A percentile compares a stretch with the other conserved stretches of the same genome.
Conservation (phyloP, 2,888 invertebrate genomes). For the Tridacna gigas region DNA sequence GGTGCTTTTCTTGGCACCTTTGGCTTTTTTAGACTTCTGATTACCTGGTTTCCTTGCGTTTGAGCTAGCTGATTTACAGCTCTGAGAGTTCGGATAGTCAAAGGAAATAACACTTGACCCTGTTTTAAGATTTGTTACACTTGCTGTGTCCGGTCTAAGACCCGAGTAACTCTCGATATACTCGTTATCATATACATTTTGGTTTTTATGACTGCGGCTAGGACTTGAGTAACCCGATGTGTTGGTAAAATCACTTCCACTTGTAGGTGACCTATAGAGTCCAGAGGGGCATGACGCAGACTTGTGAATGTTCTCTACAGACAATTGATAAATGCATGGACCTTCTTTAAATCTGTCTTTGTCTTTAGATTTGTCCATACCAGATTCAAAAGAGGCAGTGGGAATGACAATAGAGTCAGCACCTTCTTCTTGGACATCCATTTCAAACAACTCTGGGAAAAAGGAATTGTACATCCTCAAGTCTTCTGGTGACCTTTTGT, state of each 20-base stretch:
- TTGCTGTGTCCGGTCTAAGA: conserved; percentile 65
- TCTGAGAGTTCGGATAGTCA: conserved; percentile 67
- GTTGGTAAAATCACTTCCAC: conserved; percentile 63
- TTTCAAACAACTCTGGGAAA: conserved; percentile 82
- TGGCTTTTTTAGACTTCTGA: conserved; percentile 68
- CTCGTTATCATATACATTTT: conserved; percentile 40
- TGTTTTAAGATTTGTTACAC: conserved; percentile 81
- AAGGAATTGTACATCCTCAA: conserved; percentile 80
- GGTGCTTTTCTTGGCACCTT: conserved; percentile 58
- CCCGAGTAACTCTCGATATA: conserved; percentile 52
- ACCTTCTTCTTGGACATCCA: conserved; percentile 72
- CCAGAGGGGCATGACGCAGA: conserved; percentile 56
- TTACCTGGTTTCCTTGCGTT: conserved; percentile 41
- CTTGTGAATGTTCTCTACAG: conserved; percentile 53
- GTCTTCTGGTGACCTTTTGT: conserved; percentile 78
- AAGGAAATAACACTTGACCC: conserved; percentile 81
- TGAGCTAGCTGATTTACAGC: conserved; percentile 57
- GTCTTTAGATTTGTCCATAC: conserved; percentile 30
- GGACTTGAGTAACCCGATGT: conserved; percentile 61
- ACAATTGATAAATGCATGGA: conserved; percentile 37
- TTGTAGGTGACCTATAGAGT: conserved; percentile 56
- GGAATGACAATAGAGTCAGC: conserved; percentile 65
- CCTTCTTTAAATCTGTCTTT: conserved; percentile 6
- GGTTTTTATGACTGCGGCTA: conserved; percentile 16
- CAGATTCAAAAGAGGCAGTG: conserved; percentile 57